These are phyloP conservation scores for Nerophis lumbriciformis DNA, from an alignment of 2,113 vertebrate genomes.

Conservation along the genomic window DNA sequence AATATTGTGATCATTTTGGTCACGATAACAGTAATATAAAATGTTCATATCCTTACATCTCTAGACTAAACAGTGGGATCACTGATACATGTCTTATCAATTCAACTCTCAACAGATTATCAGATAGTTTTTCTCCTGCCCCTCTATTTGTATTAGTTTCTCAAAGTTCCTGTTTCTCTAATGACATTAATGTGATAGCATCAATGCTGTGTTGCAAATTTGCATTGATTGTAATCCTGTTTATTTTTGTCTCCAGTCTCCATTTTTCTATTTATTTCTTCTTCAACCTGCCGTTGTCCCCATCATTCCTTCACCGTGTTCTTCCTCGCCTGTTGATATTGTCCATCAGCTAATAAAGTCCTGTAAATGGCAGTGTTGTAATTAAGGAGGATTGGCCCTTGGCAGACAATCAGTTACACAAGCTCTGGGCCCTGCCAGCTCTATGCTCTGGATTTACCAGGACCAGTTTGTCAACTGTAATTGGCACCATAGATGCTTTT, in stretches of 20 bases:
- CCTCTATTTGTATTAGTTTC: no score
- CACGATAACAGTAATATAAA: no score
- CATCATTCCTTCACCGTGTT: not conserved
- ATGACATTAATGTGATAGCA: not conserved
- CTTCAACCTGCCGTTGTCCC: conserved; percentile 7
- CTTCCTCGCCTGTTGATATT: conserved; percentile 20
- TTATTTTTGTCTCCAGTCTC: not conserved
- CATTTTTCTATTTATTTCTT: not conserved
- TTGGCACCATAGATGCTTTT: conserved; percentile 42
- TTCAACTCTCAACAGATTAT: no score
- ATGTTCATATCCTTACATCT: no score
- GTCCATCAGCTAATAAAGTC: conserved; percentile 39
- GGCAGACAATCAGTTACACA: conserved; percentile 52
- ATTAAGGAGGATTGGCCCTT: conserved; percentile 52
- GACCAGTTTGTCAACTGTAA: conserved; percentile 55
- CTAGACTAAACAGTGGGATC: no score
- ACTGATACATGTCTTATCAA: no score
- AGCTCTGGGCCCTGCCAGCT: conserved; percentile 15
- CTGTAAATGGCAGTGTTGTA: conserved; percentile 37
- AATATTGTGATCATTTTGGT: no score
- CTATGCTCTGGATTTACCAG: conserved; percentile 22
- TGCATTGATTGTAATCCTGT: conserved; percentile 2
- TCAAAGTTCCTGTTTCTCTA: no score
- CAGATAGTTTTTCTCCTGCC: no score
- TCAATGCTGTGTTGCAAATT: no score